phyloP scores from a whole-genome alignment of 2,888 invertebrate genomes.

The Drosophila macrospina region DNA sequence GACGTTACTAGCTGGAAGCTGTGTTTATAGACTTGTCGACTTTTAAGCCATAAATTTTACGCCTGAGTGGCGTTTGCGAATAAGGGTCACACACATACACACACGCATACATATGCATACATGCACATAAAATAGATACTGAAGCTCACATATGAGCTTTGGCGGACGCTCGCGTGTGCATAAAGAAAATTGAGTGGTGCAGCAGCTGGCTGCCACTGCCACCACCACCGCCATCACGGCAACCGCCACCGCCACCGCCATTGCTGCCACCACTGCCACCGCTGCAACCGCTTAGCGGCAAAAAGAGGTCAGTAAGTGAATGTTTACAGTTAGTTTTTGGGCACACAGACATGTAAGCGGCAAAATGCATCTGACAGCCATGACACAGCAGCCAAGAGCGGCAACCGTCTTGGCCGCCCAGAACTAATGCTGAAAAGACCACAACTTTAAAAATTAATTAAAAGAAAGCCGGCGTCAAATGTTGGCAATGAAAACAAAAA shows the following conservation, averaged over 20 bases:
- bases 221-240: constrained; percentile 11
- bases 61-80: constrained; percentile 80
- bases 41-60: constrained; percentile 82
- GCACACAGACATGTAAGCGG: constrained; percentile 66
- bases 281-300: constrained; percentile 33
- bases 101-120: constrained; percentile 33
- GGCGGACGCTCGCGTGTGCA: constrained; percentile 74
- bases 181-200: constrained; percentile 77
- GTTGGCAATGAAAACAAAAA: constrained; percentile 31
- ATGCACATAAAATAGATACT: constrained; percentile 26
- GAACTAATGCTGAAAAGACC: constrained; percentile 68
- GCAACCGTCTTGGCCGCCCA: constrained; percentile 53
- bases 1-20: constrained; percentile 73
- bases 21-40: constrained; percentile 80
- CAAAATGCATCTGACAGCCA: constrained; percentile 76
- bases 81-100: constrained; percentile 74
- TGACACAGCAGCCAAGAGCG: constrained; percentile 59
- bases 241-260: constrained; percentile 11
- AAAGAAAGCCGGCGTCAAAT: constrained; percentile 66
- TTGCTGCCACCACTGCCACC: constrained; percentile 6
- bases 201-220: constrained; percentile 33
- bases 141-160: constrained; percentile 59
- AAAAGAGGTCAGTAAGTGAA: constrained; percentile 80
- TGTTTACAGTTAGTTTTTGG: constrained; percentile 80
- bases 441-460: constrained; percentile 66